Conservation (phyloP, 2,797 vertebrate species). For the Myripristis jacobus region DNA sequence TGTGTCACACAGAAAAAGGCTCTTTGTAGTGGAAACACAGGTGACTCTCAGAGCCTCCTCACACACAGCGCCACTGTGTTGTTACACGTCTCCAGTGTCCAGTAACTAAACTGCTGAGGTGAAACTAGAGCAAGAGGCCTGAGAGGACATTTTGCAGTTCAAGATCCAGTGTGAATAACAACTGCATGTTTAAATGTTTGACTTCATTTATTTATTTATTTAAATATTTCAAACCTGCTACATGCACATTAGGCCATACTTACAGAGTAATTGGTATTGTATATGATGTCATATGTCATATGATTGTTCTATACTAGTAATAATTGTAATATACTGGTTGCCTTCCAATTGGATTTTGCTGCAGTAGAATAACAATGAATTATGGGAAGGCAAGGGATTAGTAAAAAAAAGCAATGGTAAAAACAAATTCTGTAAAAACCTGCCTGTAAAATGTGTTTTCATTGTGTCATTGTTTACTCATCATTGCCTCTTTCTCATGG, state of each 20-base stretch:
- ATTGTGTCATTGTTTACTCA: neutral
- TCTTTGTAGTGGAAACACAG: constrained; percentile 51
- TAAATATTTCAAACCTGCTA: too few relatives aligned
- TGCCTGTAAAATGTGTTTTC: neutral
- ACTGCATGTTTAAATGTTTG: too few relatives aligned
- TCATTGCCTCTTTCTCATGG: neutral
- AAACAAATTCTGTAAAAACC: neutral
- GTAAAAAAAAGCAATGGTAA: too few relatives aligned
- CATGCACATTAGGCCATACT: neutral
- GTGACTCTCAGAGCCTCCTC: constrained; percentile 38
- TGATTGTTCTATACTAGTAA: too few relatives aligned
- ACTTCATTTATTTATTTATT: too few relatives aligned
- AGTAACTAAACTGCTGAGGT: neutral
- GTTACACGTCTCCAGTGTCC: constrained; percentile 11
- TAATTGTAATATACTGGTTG: too few relatives aligned
- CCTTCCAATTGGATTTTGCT: too few relatives aligned
- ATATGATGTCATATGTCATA: too few relatives aligned
- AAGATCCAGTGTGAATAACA: neutral
- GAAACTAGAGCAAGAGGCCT: neutral
- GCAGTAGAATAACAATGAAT: too few relatives aligned
- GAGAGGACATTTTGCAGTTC: neutral
- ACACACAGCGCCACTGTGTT: constrained; percentile 15
- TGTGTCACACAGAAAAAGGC: constrained; percentile 42
- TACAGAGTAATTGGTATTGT: too few relatives aligned
- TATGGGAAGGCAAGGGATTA: too few relatives aligned